phyloP scores from a whole-genome alignment of 2,888 invertebrate species.

The Eupithecia abbreviata region DNA sequence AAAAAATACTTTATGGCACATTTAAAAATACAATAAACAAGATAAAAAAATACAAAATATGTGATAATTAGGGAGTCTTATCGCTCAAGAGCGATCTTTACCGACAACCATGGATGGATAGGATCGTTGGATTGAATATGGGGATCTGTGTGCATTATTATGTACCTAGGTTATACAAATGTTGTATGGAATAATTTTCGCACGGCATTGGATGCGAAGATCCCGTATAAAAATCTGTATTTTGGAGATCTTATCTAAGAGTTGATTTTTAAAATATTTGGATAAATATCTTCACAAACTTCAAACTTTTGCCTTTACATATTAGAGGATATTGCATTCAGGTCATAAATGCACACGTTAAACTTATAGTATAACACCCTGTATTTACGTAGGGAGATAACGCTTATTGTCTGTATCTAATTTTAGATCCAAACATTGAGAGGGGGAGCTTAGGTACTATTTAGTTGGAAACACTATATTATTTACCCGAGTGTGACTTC shows the following conservation, averaged over 20 bases:
- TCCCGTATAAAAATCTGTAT: not conserved
- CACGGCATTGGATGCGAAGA: not conserved
- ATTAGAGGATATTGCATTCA: too few species aligned
- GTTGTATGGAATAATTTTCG: not conserved
- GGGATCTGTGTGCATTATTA: too few species aligned
- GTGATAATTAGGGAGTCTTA: too few species aligned
- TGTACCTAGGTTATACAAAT: too few species aligned
- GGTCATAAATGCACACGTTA: too few species aligned
- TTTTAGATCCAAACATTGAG: not conserved
- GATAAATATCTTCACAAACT: not conserved
- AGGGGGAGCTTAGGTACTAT: not conserved
- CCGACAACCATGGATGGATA: too few species aligned
- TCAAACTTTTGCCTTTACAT: not conserved
- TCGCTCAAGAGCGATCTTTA: too few species aligned
- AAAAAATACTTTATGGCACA: too few species aligned
- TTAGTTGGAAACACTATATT: not conserved
- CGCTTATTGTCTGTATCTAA: not conserved
- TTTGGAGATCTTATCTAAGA: not conserved
- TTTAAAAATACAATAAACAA: too few species aligned
- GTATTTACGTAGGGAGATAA: not conserved
- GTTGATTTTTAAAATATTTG: too few species aligned
- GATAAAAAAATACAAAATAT: too few species aligned
- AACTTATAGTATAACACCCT: not conserved
- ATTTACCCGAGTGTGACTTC: not conserved
- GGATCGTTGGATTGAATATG: too few species aligned